Percentiles rank a stretch among this genome's conserved stretches.
Evolutionary conservation across 1,140 invertebrate species (phyloP).

Genomic region (Cherax destructor): DNA sequence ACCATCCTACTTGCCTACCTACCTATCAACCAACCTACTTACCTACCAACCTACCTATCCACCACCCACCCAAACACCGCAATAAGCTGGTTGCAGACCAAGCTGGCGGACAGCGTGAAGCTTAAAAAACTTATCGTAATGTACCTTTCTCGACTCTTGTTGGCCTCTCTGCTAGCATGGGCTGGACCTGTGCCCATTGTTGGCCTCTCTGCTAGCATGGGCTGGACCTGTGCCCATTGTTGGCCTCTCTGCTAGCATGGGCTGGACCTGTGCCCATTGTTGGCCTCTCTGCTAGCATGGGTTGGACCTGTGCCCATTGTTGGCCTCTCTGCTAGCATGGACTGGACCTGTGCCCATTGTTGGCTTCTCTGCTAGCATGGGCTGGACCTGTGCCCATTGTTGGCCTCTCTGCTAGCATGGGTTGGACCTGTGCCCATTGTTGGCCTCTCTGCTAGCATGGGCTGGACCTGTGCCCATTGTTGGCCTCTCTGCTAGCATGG

Average conservation of each 20-base stretch:
- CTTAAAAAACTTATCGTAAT: no score
- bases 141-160: neutral
- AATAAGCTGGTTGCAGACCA: no score
- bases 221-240: constrained; percentile 11
- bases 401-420: neutral
- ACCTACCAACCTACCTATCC: no score
- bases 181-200: constrained; percentile 11
- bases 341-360: constrained; percentile 8
- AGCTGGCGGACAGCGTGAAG: no score
- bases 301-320: constrained; percentile 7
- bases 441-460: neutral
- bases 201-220: neutral
- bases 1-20: no score
- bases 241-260: neutral
- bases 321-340: neutral
- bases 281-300: neutral
- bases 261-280: constrained; percentile 8
- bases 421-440: constrained; percentile 7
- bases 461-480: constrained; percentile 11
- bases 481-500: neutral
- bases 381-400: constrained; percentile 8
- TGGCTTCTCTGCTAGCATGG: neutral
- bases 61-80: no score
- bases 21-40: no score
- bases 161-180: neutral